Conservation (phyloP, 1,140 invertebrate genomes). For the Latrodectus geometricus region DNA sequence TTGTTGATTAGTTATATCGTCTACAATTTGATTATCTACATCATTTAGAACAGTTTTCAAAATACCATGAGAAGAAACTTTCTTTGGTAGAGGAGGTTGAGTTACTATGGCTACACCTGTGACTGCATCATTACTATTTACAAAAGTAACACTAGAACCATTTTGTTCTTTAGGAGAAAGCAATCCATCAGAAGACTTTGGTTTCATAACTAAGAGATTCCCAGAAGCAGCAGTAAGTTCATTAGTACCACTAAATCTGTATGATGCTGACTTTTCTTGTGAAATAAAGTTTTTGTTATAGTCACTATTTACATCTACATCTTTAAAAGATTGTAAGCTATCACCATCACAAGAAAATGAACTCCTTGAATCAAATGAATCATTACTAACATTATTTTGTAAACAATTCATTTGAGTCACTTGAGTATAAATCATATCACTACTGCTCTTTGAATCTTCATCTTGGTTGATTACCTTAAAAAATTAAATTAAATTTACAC, state of each 20-base stretch:
- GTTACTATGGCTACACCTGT: conserved; percentile 7
- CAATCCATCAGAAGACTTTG: conserved; percentile 47
- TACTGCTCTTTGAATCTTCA: conserved; percentile 60
- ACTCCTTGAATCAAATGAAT: conserved; percentile 47
- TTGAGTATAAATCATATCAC: conserved; percentile 29
- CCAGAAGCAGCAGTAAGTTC: conserved; percentile 1
- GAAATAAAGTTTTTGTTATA: conserved; percentile 36
- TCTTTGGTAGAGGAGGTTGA: conserved; percentile 37
- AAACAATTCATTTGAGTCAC: conserved; percentile 26
- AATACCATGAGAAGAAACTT: conserved; percentile 22
- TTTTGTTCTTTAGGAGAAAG: conserved; percentile 51
- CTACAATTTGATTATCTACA: conserved; percentile 4
- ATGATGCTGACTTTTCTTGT: conserved; percentile 27
- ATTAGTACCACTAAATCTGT: conserved; percentile 18
- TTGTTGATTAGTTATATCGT: conserved; percentile 25
- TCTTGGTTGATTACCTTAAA: conserved; percentile 62
- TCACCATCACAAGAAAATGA: conserved; percentile 46
- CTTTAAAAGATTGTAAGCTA: conserved; percentile 33
- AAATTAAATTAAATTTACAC: conserved; percentile 54
- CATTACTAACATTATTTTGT: conserved; percentile 45
- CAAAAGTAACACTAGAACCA: conserved; percentile 41
- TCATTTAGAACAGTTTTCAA: conserved; percentile 61
- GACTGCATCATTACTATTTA: conserved; percentile 34
- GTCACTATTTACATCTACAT: conserved; percentile 35
- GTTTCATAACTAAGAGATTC: conserved; percentile 34